Evolutionary conservation across 1,140 invertebrate genomes (phyloP).

Genomic region (Spodoptera frugiperda): DNA sequence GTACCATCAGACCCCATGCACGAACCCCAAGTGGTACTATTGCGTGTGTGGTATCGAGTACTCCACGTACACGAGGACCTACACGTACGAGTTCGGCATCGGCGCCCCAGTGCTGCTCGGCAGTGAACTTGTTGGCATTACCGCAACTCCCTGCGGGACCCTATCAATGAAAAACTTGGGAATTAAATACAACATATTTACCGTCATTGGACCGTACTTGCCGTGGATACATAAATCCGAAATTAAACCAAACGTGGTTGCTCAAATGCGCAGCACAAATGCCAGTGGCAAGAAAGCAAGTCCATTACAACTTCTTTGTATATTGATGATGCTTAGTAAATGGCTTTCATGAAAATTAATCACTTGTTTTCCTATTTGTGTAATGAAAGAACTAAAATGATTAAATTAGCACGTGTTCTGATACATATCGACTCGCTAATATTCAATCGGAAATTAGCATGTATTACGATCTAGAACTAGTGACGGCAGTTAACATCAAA

Average conservation of each 20-base stretch:
- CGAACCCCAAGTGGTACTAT: slow-evolving; percentile 73
- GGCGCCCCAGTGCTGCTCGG: slow-evolving; percentile 68
- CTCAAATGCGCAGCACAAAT: not conserved
- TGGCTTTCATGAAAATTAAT: slow-evolving; percentile 37
- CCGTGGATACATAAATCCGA: slow-evolving; percentile 64
- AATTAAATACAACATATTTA: slow-evolving; percentile 68
- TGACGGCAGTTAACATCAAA: not conserved
- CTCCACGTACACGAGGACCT: slow-evolving; percentile 47
- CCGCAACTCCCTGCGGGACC: slow-evolving; percentile 56
- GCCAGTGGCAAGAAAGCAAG: not conserved
- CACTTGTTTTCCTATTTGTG: slow-evolving; percentile 19
- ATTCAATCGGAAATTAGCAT: slow-evolving; percentile 62
- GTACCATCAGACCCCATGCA: slow-evolving; percentile 65
- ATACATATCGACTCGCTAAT: slow-evolving; percentile 48
- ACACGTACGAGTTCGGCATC: slow-evolving; percentile 64
- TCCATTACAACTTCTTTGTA: slow-evolving; percentile 35
- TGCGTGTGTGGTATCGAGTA: slow-evolving; percentile 73
- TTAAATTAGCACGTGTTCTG: not conserved
- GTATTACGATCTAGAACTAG: slow-evolving; percentile 28
- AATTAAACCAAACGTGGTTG: not conserved
- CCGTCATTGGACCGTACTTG: slow-evolving; percentile 65
- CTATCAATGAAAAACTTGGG: slow-evolving; percentile 52
- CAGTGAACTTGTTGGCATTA: slow-evolving; percentile 61
- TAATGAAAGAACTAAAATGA: slow-evolving; percentile 12
- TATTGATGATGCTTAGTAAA: slow-evolving; percentile 53